phyloP scores from a whole-genome alignment of 23 tunicate genomes.

The Trididemnum miniatum region DNA sequence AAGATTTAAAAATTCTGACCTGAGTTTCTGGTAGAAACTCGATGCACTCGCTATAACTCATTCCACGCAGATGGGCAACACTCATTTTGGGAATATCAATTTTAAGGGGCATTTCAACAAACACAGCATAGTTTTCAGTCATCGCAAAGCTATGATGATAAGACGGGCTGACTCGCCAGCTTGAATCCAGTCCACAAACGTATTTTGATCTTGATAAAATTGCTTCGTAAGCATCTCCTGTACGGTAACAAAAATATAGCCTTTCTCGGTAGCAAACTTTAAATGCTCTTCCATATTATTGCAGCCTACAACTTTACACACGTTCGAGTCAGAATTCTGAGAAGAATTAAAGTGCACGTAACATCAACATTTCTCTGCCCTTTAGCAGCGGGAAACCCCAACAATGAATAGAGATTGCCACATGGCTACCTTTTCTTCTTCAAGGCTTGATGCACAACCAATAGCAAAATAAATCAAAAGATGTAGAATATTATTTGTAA shows the following conservation, averaged over 20 bases:
- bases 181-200: slow-evolving; percentile 60
- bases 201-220: slow-evolving; percentile 40
- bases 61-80: slow-evolving; percentile 72
- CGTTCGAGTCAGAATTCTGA: neutral
- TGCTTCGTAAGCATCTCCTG: slow-evolving; percentile 18
- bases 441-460: too few relatives aligned
- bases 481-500: too few relatives aligned
- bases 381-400: too few relatives aligned
- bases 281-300: neutral
- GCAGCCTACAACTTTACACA: neutral
- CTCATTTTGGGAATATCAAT: slow-evolving; percentile 78
- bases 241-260: neutral
- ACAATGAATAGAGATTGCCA: too few relatives aligned
- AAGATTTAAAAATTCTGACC: too few relatives aligned
- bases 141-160: slow-evolving; percentile 92
- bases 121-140: slow-evolving; percentile 74
- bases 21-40: slow-evolving; percentile 56
- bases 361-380: too few relatives aligned
- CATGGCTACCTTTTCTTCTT: too few relatives aligned
- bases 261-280: too few relatives aligned
- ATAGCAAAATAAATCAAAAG: too few relatives aligned
- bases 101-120: slow-evolving; percentile 82
- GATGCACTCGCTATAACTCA: slow-evolving; percentile 87
- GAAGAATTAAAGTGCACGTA: neutral
- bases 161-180: slow-evolving; percentile 81